These are phyloP conservation scores for Bombus vancouverensis DNA, from an alignment of 1,140 invertebrate species.

Conservation along the genomic window DNA sequence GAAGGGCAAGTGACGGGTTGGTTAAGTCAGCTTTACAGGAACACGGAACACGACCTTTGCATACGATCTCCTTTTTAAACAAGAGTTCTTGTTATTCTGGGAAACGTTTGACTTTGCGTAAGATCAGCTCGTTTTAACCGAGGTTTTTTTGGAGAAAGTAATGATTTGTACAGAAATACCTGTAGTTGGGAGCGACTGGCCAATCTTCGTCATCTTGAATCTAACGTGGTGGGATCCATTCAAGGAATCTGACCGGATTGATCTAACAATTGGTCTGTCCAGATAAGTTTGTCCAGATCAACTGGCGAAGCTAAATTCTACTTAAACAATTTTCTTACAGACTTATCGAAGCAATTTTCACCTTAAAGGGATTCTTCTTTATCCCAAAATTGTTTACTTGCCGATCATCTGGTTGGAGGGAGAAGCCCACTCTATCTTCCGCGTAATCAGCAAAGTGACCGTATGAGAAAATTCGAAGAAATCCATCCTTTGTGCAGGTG, in stretches of 20 bases:
- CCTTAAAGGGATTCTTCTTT: not conserved
- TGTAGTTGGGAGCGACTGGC: too few species aligned
- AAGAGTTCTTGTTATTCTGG: too few species aligned
- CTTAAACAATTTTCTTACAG: not conserved
- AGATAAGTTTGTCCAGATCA: too few species aligned
- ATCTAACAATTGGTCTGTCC: too few species aligned
- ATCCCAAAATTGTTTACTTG: not conserved
- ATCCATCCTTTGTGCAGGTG: conserved; percentile 24
- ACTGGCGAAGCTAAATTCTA: not conserved
- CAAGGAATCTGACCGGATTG: too few species aligned
- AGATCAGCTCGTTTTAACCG: not conserved
- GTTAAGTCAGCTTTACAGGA: conserved; percentile 37
- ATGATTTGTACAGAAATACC: too few species aligned
- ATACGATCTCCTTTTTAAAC: not conserved
- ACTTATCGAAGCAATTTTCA: not conserved
- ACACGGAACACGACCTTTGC: conserved; percentile 11
- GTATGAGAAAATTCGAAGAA: conserved; percentile 11
- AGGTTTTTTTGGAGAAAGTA: too few species aligned
- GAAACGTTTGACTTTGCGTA: too few species aligned
- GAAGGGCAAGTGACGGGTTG: conserved; percentile 30
- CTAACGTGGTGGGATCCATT: too few species aligned
- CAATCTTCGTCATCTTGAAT: too few species aligned
- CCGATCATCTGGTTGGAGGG: not conserved
- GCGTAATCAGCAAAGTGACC: conserved; percentile 44
- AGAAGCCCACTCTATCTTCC: not conserved